Evolutionary conservation across 2,888 invertebrate species (phyloP).

Genomic region (Drosophila flavopinicola): DNA sequence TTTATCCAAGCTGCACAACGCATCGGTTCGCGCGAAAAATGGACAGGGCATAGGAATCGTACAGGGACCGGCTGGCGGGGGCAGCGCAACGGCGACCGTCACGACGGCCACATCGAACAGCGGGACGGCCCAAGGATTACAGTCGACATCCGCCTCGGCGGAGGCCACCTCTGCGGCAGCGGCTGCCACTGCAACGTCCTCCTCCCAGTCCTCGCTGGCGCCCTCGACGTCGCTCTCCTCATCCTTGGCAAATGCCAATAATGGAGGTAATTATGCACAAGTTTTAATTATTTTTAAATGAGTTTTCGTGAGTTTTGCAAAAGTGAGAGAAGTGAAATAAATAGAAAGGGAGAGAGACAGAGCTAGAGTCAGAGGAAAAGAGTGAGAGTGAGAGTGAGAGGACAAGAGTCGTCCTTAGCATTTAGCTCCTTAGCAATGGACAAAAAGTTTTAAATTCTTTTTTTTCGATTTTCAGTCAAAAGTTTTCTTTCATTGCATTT

Average conservation of each 20-base stretch:
- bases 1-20: slow-evolving; percentile 89
- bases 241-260: slow-evolving; percentile 82
- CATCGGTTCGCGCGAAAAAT: slow-evolving; percentile 87
- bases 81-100: slow-evolving; percentile 75
- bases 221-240: slow-evolving; percentile 84
- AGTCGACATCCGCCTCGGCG: slow-evolving; percentile 83
- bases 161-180: slow-evolving; percentile 86
- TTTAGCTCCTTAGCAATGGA: slow-evolving; percentile 44
- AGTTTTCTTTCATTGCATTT: slow-evolving; percentile 60
- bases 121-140: slow-evolving; percentile 84
- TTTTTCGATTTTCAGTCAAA: slow-evolving; percentile 38
- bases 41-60: slow-evolving; percentile 85
- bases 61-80: slow-evolving; percentile 85
- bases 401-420: slow-evolving; percentile 39
- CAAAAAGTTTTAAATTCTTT: slow-evolving; percentile 52
- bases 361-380: slow-evolving; percentile 4
- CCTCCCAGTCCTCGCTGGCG: slow-evolving; percentile 85
- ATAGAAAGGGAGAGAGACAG: not conserved
- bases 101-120: slow-evolving; percentile 85
- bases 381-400: slow-evolving; percentile 8
- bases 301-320: slow-evolving; percentile 77
- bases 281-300: slow-evolving; percentile 84
- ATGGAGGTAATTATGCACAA: slow-evolving; percentile 84
- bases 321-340: slow-evolving; percentile 8
- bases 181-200: slow-evolving; percentile 88